Evolutionary conservation across 2,113 vertebrate species (phyloP), one percentile per base, ranked within the genome.

Genomic region (Casuarius casuarius): DNA sequence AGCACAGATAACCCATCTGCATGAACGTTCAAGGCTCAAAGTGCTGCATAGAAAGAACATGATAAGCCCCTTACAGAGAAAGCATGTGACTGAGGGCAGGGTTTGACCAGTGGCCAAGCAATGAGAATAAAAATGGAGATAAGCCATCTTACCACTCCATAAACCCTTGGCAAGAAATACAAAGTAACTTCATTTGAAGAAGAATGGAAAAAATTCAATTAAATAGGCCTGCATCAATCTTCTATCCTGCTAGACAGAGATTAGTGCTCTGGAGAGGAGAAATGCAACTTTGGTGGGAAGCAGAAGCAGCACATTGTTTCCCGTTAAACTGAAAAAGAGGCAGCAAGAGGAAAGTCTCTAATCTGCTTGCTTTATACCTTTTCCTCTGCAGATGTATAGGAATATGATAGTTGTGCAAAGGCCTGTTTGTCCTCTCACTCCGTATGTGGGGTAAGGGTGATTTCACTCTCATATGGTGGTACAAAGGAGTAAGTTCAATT

Each of bases 221-320:
- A 84, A 95, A 87, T 66, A 65, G 89, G 58, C 51, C 29, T 31
- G 23, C 77, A 87, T 96, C 44, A 51, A 89, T 94, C 92, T 91
- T 87, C 33, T 79, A 15, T 49, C 62, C 62, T 87, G 54, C 40
- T 84, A 96, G 74, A 85, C 1, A 79, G 58, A 0, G 0, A 65
- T 48, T 85, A 74, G 78, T 79, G 0, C 66, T 91, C 73, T 82
- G 42, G 61, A 78, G 80, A 79, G 58, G 52, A 84, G 84, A 96
- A 92, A 75, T 12, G 7, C 22, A 9, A 70, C 14, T 3, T 71
- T 96, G 67, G 89, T 82, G 62, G 91, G 95, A 96, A 94, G 67
- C 35, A 73, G 33, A 33, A 75, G 35, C 66, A 87, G 48, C 40
- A 59, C 18, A 10, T 9, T 25, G 6, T 42, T 79, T 91, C 91